These are phyloP conservation scores for Pangasianodon hypophthalmus DNA, from an alignment of 2,113 vertebrate genomes.

Conservation along the genomic window DNA sequence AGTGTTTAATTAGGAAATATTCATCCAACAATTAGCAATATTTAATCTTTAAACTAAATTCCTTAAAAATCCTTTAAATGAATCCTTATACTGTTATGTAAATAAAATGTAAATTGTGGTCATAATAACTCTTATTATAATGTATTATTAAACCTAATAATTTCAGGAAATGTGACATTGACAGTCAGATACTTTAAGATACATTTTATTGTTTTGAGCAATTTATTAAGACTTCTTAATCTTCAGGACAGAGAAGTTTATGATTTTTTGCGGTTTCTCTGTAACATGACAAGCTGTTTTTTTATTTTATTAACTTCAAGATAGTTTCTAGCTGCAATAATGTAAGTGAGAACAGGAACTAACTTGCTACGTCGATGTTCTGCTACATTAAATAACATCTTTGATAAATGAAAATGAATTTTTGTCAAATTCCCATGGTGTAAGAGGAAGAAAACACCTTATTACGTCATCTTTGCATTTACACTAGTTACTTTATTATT, in stretches of 20 bases:
- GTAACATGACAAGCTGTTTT: too few relatives aligned
- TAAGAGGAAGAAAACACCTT: not conserved
- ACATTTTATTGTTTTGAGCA: too few relatives aligned
- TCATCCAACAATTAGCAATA: not conserved
- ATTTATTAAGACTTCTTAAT: too few relatives aligned
- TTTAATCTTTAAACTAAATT: not conserved
- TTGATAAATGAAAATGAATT: not conserved
- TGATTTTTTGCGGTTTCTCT: not conserved
- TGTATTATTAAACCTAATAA: too few relatives aligned
- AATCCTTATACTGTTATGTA: too few relatives aligned
- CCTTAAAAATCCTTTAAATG: too few relatives aligned
- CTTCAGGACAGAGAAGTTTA: too few relatives aligned
- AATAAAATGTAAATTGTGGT: not conserved
- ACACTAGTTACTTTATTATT: not conserved
- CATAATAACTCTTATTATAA: too few relatives aligned
- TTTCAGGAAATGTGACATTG: not conserved
- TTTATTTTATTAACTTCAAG: not conserved
- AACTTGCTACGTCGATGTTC: not conserved
- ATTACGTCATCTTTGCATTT: not conserved
- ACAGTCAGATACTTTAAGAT: not conserved
- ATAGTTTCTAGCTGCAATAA: not conserved
- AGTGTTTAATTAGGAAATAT: too few relatives aligned
- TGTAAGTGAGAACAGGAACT: not conserved
- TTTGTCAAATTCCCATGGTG: not conserved
- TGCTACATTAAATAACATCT: not conserved